Conservation (phyloP, 2,888 invertebrate genomes). For the Anarsia innoxiella region DNA sequence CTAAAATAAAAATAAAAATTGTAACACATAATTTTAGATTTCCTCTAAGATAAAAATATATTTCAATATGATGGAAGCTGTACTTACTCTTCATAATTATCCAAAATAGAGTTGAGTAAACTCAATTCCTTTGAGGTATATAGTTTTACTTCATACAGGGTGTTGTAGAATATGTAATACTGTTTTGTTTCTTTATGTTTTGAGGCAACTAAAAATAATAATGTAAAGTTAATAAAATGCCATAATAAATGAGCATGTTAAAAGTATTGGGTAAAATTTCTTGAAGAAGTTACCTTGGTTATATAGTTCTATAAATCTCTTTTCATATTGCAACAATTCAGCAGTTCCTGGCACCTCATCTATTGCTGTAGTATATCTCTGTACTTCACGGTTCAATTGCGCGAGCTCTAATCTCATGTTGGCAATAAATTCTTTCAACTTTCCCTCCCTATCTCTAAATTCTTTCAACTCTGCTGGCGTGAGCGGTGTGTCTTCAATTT, state of each 20-base stretch:
- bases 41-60: too few relatives aligned
- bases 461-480: slow-evolving; percentile 52
- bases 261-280: slow-evolving; percentile 3
- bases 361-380: slow-evolving; percentile 87
- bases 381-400: slow-evolving; percentile 85
- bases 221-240: too few relatives aligned
- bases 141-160: slow-evolving; percentile 93
- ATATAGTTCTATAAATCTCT: slow-evolving; percentile 95
- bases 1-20: too few relatives aligned
- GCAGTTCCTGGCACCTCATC: slow-evolving; percentile 96
- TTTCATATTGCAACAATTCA: slow-evolving; percentile 96
- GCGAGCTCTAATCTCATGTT: slow-evolving; percentile 80
- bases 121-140: slow-evolving; percentile 95
- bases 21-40: too few relatives aligned
- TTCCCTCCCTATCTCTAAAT: slow-evolving; percentile 53
- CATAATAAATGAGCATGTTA: slow-evolving; percentile 8
- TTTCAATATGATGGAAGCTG: too few relatives aligned
- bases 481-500: slow-evolving; percentile 50
- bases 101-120: slow-evolving; percentile 90
- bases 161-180: slow-evolving; percentile 97
- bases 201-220: slow-evolving; percentile 84
- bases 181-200: slow-evolving; percentile 98
- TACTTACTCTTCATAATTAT: slow-evolving; percentile 89
- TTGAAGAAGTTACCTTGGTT: slow-evolving; percentile 81
- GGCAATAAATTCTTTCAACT: slow-evolving; percentile 49